These are phyloP conservation scores for Nephila pilipes DNA, from an alignment of 1,140 invertebrate genomes.

Conservation along the genomic window DNA sequence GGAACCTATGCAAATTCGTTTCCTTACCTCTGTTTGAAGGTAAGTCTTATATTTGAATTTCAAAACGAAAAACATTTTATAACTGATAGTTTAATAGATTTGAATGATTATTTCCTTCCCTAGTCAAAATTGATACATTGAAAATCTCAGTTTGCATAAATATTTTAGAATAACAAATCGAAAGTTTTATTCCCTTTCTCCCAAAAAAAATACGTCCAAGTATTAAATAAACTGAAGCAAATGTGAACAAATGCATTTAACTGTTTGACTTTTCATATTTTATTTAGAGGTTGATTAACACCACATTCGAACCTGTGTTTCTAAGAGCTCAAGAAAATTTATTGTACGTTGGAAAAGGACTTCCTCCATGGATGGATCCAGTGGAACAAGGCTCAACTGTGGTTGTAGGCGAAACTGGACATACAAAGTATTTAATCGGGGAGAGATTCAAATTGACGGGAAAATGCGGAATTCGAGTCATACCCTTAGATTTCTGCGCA, in stretches of 20 bases:
- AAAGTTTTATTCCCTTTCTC: too few relatives aligned
- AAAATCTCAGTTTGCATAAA: too few relatives aligned
- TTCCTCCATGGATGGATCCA: neutral
- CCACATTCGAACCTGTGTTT: constrained; percentile 1
- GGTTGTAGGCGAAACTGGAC: neutral
- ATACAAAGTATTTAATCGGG: constrained; percentile 14
- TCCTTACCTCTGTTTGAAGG: neutral
- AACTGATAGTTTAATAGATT: too few relatives aligned
- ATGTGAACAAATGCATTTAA: too few relatives aligned
- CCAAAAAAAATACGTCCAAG: too few relatives aligned
- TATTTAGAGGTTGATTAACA: neutral
- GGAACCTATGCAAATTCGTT: constrained; percentile 6
- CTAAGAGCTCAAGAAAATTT: constrained; percentile 5
- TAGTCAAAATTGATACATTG: too few relatives aligned
- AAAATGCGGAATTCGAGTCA: constrained; percentile 8
- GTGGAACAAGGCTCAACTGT: neutral
- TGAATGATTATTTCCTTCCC: too few relatives aligned
- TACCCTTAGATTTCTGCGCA: neutral
- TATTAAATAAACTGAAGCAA: too few relatives aligned
- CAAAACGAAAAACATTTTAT: neutral
- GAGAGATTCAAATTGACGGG: constrained; percentile 36
- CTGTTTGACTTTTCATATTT: neutral
- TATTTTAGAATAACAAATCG: too few relatives aligned
- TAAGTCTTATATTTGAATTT: neutral
- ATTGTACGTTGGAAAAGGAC: too few relatives aligned